Conservation (phyloP, 2,113 vertebrate species). For the Heliornis fulica region DNA sequence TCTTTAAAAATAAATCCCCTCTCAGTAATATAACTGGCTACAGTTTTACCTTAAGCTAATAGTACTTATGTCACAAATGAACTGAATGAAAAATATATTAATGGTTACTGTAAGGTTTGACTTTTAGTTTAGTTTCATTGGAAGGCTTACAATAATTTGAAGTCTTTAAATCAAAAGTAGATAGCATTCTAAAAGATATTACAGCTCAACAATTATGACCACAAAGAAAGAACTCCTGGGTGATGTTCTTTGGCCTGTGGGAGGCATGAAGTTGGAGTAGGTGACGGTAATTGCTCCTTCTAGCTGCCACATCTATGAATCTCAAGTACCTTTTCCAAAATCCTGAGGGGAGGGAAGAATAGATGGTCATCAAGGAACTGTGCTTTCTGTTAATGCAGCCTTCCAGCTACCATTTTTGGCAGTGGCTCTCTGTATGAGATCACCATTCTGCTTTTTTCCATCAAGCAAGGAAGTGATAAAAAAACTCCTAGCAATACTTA, state of each 20-base stretch:
- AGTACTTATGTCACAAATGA: background rate
- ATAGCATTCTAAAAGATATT: slow-evolving; percentile 19
- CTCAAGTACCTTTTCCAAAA: slow-evolving; percentile 13
- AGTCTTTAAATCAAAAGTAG: slow-evolving; percentile 54
- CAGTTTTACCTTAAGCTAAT: background rate
- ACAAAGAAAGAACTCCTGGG: slow-evolving; percentile 24
- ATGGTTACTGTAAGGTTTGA: background rate
- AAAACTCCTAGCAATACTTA: background rate
- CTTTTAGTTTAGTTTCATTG: slow-evolving; percentile 37
- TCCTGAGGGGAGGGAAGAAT: slow-evolving; percentile 21
- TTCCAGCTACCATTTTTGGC: background rate
- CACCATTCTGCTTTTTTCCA: background rate
- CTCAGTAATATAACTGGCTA: background rate
- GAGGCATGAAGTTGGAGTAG: background rate
- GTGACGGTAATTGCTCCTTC: slow-evolving; percentile 48
- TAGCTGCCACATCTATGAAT: slow-evolving; percentile 33
- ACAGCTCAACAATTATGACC: background rate
- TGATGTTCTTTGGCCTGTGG: slow-evolving; percentile 55
- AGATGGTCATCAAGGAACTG: slow-evolving; percentile 20
- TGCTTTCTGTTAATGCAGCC: slow-evolving; percentile 28
- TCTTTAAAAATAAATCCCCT: background rate
- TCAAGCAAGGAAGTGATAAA: background rate
- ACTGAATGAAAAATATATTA: slow-evolving; percentile 30
- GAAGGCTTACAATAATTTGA: background rate
- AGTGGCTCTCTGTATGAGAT: background rate